Evolutionary conservation across 2,113 vertebrate genomes (phyloP).

Genomic region (Apeltes quadracus): DNA sequence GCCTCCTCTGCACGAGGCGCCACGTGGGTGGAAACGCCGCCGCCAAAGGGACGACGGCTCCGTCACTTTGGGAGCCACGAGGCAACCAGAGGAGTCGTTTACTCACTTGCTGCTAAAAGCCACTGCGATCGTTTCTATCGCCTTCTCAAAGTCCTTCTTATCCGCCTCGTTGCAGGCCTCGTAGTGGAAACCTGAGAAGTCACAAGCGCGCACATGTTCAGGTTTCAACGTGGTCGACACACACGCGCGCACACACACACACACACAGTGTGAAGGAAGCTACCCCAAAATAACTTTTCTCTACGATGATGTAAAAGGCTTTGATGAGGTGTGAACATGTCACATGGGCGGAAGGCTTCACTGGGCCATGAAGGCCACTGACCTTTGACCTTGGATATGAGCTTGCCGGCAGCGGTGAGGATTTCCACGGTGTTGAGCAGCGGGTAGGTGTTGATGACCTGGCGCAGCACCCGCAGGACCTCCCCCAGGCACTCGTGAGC

Average conservation of each 20-base stretch:
- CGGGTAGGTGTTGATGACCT: constrained; percentile 90
- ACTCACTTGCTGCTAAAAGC: constrained; percentile 98
- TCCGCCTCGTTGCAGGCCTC: constrained; percentile 87
- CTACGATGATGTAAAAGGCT: too few relatives aligned
- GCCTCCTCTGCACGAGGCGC: background rate
- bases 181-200: constrained; percentile 88
- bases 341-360: too few relatives aligned
- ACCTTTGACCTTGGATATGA: constrained; percentile 98
- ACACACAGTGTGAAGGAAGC: background rate
- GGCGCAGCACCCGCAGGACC: constrained; percentile 88
- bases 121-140: constrained; percentile 93
- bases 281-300: background rate
- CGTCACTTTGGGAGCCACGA: too few relatives aligned
- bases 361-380: too few relatives aligned
- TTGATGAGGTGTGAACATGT: too few relatives aligned
- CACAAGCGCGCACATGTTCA: constrained; percentile 1
- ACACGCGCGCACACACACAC: background rate
- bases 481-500: constrained; percentile 93
- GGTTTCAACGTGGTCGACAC: constrained; percentile 1
- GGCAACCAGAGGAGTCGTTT: too few relatives aligned
- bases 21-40: background rate
- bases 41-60: too few relatives aligned
- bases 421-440: constrained; percentile 96
- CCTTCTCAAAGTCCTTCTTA: constrained; percentile 95
- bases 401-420: constrained; percentile 91